Evolutionary conservation across 2,797 vertebrate species (phyloP).

Genomic region (Cyclura pinguis): DNA sequence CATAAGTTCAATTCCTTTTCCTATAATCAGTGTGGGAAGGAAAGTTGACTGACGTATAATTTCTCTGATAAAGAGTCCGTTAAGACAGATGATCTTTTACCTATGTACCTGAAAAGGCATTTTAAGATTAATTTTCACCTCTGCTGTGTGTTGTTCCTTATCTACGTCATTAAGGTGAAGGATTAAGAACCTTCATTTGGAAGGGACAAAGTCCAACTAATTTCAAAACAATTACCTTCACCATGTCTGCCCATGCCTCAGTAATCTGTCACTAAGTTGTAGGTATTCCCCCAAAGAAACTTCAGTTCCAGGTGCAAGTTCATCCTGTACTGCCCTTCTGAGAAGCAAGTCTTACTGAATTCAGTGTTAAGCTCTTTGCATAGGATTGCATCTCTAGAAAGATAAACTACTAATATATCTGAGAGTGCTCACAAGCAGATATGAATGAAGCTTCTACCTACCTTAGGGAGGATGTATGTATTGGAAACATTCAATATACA

Average conservation of each 20-base stretch:
- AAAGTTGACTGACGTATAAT: neutral
- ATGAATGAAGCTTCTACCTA: neutral
- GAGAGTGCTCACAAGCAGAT: neutral
- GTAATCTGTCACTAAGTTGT: neutral
- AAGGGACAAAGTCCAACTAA: constrained; percentile 16
- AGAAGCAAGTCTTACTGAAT: neutral
- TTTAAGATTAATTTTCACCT: constrained; percentile 29
- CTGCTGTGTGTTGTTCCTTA: constrained; percentile 8
- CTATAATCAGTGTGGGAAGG: neutral
- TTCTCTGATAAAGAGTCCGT: neutral
- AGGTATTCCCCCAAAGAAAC: neutral
- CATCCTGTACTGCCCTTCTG: neutral
- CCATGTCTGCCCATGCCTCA: neutral
- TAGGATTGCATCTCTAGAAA: neutral
- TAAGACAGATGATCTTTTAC: constrained; percentile 11
- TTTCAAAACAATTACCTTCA: constrained; percentile 19
- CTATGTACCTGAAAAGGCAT: constrained; percentile 13
- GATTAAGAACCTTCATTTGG: neutral
- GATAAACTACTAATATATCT: neutral
- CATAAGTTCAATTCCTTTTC: neutral
- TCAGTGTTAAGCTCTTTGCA: neutral
- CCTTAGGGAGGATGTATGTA: neutral
- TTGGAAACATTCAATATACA: too few species aligned
- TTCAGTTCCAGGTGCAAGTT: neutral
- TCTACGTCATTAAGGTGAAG: constrained; percentile 1